A percentile compares a stretch with the other conserved stretches of the same genome.
Conservation (phyloP, 2,113 vertebrate genomes). For the Eudorcas thomsonii region DNA sequence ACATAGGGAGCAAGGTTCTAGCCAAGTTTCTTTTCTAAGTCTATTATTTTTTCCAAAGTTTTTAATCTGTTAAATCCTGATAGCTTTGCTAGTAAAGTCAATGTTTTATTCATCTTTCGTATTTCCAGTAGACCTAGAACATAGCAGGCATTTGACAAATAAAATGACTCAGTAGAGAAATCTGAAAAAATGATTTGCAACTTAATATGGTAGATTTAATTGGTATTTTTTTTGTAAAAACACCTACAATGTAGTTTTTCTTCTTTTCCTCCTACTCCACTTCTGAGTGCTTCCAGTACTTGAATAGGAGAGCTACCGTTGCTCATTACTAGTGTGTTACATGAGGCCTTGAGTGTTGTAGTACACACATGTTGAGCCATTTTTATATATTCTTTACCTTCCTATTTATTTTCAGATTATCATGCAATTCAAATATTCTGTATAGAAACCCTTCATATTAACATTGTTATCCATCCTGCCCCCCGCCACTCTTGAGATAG, state of each 20-base stretch:
- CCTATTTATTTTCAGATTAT: slow-evolving; percentile 5
- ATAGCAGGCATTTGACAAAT: slow-evolving; percentile 41
- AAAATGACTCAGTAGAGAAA: slow-evolving; percentile 24
- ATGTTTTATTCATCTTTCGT: slow-evolving; percentile 41
- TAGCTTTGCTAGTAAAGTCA: slow-evolving; percentile 15
- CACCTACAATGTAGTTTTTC: slow-evolving; percentile 3
- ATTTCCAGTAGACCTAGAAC: neutral
- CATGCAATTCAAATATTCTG: neutral
- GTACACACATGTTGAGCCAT: neutral
- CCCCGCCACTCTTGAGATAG: neutral
- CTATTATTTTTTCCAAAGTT: neutral
- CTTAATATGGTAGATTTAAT: slow-evolving; percentile 25
- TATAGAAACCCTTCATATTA: neutral
- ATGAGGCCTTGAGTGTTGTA: slow-evolving; percentile 4
- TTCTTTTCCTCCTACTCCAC: neutral
- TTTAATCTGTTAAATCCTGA: slow-evolving; percentile 9
- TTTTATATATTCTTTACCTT: neutral
- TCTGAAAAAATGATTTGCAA: slow-evolving; percentile 32
- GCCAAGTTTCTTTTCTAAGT: slow-evolving; percentile 19
- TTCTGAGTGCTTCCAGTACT: neutral
- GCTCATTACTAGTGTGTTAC: neutral
- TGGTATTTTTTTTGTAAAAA: slow-evolving; percentile 20
- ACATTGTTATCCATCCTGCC: neutral
- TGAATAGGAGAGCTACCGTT: neutral
- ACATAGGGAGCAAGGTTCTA: slow-evolving; percentile 27